Percentiles rank a stretch among this genome's conserved stretches.
Conservation (phyloP, 1,140 invertebrate genomes). For the Steinernema khuongi region DNA sequence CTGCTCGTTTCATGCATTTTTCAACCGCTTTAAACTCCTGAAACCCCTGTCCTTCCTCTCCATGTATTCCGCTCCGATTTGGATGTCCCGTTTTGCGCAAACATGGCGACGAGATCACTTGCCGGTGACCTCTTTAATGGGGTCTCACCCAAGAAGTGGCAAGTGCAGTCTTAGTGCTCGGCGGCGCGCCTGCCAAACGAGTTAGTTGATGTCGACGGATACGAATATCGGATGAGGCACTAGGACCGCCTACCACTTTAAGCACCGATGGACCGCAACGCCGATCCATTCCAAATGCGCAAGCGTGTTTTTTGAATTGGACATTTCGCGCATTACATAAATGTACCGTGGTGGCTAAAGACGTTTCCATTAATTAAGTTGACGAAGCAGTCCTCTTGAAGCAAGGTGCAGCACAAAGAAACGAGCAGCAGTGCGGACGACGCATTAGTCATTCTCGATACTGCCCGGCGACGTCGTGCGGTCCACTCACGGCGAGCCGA, state of each 20-base stretch:
- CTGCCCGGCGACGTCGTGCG: background rate
- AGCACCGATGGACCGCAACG: conserved; percentile 12
- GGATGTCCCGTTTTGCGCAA: too few relatives aligned
- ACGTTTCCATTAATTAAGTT: background rate
- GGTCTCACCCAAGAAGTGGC: too few relatives aligned
- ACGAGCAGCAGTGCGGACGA: background rate
- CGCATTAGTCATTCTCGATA: conserved; percentile 12
- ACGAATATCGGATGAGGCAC: conserved; percentile 16
- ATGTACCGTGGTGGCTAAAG: background rate
- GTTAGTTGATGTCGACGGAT: conserved; percentile 3
- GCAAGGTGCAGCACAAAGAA: background rate
- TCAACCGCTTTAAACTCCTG: too few relatives aligned
- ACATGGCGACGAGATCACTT: too few relatives aligned
- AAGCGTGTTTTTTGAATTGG: conserved; percentile 12
- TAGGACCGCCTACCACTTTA: conserved; percentile 11
- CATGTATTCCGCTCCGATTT: too few relatives aligned
- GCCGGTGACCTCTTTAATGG: too few relatives aligned
- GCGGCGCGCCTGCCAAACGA: background rate
- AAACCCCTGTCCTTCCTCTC: too few relatives aligned
- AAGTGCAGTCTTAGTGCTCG: background rate
- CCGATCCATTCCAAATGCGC: conserved; percentile 9
- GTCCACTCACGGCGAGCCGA: background rate
- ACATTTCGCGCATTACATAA: background rate
- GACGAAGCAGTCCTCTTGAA: background rate
- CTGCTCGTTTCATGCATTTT: too few relatives aligned